phyloP scores from a whole-genome alignment of 2,113 vertebrate species.

The Sinosuthora webbiana region DNA sequence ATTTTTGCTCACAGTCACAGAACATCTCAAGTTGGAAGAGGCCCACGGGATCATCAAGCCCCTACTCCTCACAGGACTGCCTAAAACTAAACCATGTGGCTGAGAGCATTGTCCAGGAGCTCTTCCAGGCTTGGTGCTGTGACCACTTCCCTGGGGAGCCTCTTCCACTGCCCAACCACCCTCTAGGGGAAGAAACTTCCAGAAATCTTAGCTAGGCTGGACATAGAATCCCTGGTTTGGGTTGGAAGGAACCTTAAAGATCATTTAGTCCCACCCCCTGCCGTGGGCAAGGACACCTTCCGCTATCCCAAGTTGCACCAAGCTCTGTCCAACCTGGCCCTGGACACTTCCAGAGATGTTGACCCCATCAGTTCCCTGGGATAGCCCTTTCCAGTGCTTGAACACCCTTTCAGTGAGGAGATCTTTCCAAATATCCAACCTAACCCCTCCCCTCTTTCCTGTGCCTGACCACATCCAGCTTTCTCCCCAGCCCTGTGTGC shows the following conservation, averaged over 20 bases:
- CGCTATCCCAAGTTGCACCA: not conserved
- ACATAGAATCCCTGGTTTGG: not conserved
- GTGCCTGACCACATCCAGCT: not conserved
- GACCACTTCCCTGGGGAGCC: not conserved
- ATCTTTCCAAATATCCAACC: not conserved
- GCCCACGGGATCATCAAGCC: rapidly evolving
- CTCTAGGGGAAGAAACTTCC: not conserved
- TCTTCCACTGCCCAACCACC: not conserved
- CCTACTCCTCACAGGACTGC: not conserved
- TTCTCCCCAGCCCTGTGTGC: not conserved
- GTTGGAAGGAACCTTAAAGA: not conserved
- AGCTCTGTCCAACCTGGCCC: not conserved
- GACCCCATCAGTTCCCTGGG: not conserved
- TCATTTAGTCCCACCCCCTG: not conserved
- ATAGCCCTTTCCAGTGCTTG: not conserved
- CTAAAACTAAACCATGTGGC: not conserved
- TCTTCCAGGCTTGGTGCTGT: not conserved
- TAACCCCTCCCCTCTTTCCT: not conserved
- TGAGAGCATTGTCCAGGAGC: not conserved
- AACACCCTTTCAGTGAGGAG: not conserved
- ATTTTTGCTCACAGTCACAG: not conserved
- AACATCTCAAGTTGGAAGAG: not conserved
- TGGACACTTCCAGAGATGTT: not conserved
- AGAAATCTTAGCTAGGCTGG: not conserved
- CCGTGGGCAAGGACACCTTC: not conserved